Conservation (phyloP, 2,888 invertebrate genomes). For the Dioctria linearis region DNA sequence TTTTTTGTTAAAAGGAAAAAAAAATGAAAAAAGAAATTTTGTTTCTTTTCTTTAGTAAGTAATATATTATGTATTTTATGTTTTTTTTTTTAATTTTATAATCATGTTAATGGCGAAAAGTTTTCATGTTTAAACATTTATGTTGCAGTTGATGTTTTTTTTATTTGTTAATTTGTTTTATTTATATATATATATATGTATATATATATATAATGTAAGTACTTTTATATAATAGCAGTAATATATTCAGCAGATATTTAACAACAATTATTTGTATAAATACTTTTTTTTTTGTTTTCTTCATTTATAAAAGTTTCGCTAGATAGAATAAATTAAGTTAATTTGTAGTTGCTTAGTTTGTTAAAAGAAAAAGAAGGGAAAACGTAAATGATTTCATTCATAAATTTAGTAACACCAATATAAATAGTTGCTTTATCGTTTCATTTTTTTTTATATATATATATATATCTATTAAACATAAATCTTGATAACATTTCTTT, state of each 20-base stretch:
- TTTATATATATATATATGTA: not conserved
- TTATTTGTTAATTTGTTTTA: conserved; percentile 6
- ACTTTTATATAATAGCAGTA: conserved; percentile 20
- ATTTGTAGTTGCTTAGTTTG: too few relatives aligned
- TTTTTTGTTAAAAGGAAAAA: not conserved
- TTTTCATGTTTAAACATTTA: not conserved
- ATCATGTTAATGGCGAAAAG: conserved; percentile 1
- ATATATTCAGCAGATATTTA: conserved; percentile 48
- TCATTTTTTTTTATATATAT: too few relatives aligned
- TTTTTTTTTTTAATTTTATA: not conserved
- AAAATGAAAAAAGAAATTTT: not conserved
- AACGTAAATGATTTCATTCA: not conserved
- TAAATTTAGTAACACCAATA: not conserved
- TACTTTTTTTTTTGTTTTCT: conserved; percentile 6
- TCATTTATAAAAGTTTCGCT: not conserved
- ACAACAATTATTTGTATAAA: conserved; percentile 35
- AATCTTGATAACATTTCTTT: too few relatives aligned
- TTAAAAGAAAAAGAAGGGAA: too few relatives aligned
- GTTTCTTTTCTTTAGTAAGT: not conserved
- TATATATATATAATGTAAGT: conserved; percentile 2
- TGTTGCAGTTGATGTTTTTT: not conserved
- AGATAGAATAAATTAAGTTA: conserved; percentile 6
- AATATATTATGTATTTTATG: not conserved
- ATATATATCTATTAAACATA: too few relatives aligned
- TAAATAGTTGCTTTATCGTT: too few relatives aligned